Evolutionary conservation across 2,888 invertebrate genomes (phyloP).

Genomic region (Eudasyphora cyanicolor): DNA sequence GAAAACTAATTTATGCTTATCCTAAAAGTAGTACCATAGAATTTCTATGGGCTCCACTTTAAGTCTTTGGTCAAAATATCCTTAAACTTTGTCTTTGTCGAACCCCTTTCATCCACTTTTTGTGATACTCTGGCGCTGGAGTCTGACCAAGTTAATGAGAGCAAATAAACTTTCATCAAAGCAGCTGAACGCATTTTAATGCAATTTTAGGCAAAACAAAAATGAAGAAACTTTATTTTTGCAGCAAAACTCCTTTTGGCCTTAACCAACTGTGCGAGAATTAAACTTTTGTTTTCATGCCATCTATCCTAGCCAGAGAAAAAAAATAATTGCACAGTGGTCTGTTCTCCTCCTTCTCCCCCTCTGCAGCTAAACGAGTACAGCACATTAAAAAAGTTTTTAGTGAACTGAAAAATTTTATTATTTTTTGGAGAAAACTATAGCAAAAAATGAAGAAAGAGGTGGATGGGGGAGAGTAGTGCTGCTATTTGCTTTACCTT

Average conservation of each 20-base stretch:
- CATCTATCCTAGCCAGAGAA: background rate
- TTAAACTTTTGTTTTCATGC: slow-evolving; percentile 24
- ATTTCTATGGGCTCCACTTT: too few species aligned
- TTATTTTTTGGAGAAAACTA: background rate
- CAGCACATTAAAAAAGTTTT: background rate
- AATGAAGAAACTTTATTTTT: slow-evolving; percentile 37
- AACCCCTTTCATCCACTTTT: background rate
- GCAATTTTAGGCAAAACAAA: slow-evolving; percentile 59
- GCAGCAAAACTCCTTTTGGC: slow-evolving; percentile 16
- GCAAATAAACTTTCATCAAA: slow-evolving; percentile 48
- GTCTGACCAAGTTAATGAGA: slow-evolving; percentile 30
- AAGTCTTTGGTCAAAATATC: background rate
- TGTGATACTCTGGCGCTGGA: background rate
- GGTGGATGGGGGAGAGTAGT: background rate
- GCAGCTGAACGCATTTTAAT: slow-evolving; percentile 65
- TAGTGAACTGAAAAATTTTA: background rate
- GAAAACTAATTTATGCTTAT: too few species aligned
- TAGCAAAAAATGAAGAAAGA: background rate
- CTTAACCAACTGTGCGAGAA: slow-evolving; percentile 28
- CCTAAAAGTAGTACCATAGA: too few species aligned
- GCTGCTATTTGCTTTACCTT: background rate
- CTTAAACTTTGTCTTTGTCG: background rate
- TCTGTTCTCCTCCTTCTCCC: background rate
- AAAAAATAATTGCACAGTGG: background rate
- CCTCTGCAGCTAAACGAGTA: background rate